These are phyloP conservation scores for Regulus satrapa DNA, from an alignment of 2,113 vertebrate species.

Conservation along the genomic window DNA sequence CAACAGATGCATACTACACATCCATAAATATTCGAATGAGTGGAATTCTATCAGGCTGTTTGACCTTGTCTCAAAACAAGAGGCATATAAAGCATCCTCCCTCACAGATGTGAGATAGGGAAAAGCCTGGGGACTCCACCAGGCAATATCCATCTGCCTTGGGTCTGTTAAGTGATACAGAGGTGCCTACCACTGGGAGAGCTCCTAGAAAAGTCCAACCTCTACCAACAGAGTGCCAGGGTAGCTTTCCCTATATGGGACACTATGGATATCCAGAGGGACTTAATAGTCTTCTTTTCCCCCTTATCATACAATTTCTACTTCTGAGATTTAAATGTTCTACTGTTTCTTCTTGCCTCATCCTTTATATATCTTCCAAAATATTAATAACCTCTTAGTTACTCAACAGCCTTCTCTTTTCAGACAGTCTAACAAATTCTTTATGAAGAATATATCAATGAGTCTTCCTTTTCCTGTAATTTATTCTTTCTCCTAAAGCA, in stretches of 20 bases:
- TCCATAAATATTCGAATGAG: neutral
- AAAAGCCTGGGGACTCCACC: neutral
- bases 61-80: neutral
- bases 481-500: neutral
- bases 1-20: neutral
- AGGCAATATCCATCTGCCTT: neutral
- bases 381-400: neutral
- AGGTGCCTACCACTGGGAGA: rapidly evolving
- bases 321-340: neutral
- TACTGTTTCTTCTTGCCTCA: neutral
- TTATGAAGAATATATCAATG: neutral
- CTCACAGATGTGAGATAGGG: rapidly evolving
- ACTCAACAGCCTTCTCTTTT: neutral
- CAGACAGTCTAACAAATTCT: neutral
- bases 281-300: neutral
- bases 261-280: neutral
- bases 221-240: neutral
- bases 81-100: neutral
- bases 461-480: neutral
- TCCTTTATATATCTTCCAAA: neutral
- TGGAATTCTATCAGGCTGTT: neutral
- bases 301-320: neutral
- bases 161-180: neutral
- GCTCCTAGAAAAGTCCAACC: neutral
- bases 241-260: neutral